Conservation (phyloP, 2,113 vertebrate genomes). For the Chaetorhynchus papuensis region DNA sequence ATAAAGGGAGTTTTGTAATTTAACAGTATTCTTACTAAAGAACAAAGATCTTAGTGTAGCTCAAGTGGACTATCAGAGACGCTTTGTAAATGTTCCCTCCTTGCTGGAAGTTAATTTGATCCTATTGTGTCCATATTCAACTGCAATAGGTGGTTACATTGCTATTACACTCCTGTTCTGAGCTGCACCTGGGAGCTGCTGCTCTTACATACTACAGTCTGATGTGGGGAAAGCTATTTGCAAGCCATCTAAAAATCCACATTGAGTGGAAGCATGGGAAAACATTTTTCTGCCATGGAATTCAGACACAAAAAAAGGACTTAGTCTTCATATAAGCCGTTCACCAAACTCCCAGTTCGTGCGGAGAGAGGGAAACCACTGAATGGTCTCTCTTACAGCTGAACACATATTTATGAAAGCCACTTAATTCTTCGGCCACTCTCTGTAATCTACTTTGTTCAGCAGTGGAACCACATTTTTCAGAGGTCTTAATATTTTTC, state of each 20-base stretch:
- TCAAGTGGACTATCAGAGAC: neutral
- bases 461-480: neutral
- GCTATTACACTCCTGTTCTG: neutral
- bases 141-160: neutral
- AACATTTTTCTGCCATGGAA: neutral
- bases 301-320: neutral
- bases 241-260: neutral
- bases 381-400: neutral
- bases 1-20: neutral
- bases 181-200: neutral
- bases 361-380: neutral
- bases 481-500: neutral
- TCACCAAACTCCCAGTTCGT: neutral
- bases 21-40: neutral
- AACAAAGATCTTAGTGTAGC: neutral
- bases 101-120: neutral
- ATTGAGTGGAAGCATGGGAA: neutral
- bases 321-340: neutral
- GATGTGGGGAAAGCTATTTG: neutral
- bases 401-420: neutral
- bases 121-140: neutral
- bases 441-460: neutral
- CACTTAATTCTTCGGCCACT: neutral
- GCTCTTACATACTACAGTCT: neutral
- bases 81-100: neutral